Base-by-base conservation (phyloP, 2,888 invertebrate genomes). In the Drosophila phalerata region DNA sequence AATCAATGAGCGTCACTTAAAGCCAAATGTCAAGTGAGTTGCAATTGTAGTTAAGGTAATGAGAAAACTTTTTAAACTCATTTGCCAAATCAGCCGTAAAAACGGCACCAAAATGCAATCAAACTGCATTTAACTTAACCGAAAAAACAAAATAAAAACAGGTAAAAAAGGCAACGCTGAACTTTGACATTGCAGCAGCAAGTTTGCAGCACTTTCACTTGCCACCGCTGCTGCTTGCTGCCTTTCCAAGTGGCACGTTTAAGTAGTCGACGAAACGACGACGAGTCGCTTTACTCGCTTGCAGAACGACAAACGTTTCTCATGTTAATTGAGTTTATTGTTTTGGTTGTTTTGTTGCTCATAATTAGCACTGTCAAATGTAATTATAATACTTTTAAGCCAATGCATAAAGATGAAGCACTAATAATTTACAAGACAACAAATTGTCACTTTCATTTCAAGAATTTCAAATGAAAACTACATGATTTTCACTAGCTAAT, bases 381-480 rank as follows among this genome's bases (percentile, higher is more conserved):
- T 51, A 70, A 66, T 73, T 67, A 73, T 67, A 73, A 62, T 49
- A 28, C 47, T 47, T 47, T 47, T 34, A 22, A 43, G 15, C 40
- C 17, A 40, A 37, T 52, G 52, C 37, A 25, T 22, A 22, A 25
- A 52, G 19, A 53, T 5, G n/a, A 28, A 30, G 13, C 53, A 45
- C 52, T 58, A 58, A 73, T 56, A 43, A 37, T 42, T 65, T 56
- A 63, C 68, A 40, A 56, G 38, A 40, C 30, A n/a, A 47, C 9
- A 63, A 64, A 72, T 73, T 86, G 81, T 89, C 85, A 79, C 89
- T 85, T 85, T 85, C 85, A 79, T 85, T 84, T 73, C 63, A 75
- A 77, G 75, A 79, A 88, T 81, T 79, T 69, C 70, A 61, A 53
- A 56, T 40, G 15, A 32, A 60, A 42, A 49, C 51, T 42, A 30